Base-by-base conservation (phyloP, 2,113 vertebrate species). In the Scomber scombrus region DNA sequence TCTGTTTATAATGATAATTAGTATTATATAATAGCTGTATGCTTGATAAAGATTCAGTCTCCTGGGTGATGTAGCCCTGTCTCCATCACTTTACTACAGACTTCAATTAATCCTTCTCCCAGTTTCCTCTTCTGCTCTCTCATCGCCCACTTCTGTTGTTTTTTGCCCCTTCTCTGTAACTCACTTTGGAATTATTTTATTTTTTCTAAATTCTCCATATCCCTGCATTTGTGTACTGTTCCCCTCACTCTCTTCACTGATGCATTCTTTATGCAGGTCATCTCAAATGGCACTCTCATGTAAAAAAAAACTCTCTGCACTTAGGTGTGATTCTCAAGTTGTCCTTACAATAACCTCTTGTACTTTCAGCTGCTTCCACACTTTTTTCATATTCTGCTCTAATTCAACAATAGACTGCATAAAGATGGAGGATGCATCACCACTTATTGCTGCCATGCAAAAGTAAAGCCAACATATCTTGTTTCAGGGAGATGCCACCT, bases 1-100 rank as follows among this genome's bases (percentile, higher is more conserved):
- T 52, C 51, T 77, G 72, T 77, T 78, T 74, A 49, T 46, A 58
- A 56, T 77, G 54, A 75, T 81, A 75, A 87, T 67, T 71, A 81
- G 65, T 50, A 57, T 62, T 56, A 34, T 50, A 82, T 47, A 71
- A 83, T 6, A 43, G 40, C 46, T 21, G 63, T 62, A 56, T 60
- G 60, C 19, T 79, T 51, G n/a, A 52, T 67, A 67, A 70, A 75
- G 29, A 23, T 21, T 1, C 9, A n/a, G 15, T 49, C 78, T 79
- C 46, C 63, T 68, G 51, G 34, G 68, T 47, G 63, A 54, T 74
- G 74, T 29, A 70, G 63, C 15, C 23, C 26, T 45, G 67, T 67
- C 47, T 76, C 55, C 7, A 57, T 72, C 78, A 29, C 50, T 85
- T 57, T 29, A 29, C 11, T 21, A 6, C 11, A 7, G n/a, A 58